phyloP scores from a whole-genome alignment of 2,113 vertebrate genomes.

The Glaucidium brasilianum region DNA sequence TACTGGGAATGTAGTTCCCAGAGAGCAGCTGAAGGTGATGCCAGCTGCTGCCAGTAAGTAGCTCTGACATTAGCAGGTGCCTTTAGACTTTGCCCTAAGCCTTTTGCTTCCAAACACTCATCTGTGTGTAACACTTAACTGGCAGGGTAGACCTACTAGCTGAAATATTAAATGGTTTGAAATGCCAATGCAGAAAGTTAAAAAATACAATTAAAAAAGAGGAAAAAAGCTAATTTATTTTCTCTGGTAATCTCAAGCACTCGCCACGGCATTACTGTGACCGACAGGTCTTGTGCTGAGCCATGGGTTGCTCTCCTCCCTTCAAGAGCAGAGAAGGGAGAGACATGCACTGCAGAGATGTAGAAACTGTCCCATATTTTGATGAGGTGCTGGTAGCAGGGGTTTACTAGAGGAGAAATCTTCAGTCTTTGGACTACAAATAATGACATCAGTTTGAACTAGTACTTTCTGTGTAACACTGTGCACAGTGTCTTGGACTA shows the following conservation, averaged over 20 bases:
- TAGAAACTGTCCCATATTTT: fast-evolving
- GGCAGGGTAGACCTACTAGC: not conserved
- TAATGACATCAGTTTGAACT: not conserved
- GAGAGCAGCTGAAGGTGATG: not conserved
- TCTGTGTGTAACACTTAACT: not conserved
- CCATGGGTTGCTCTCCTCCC: fast-evolving
- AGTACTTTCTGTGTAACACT: not conserved
- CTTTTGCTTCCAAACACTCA: not conserved
- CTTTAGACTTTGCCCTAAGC: not conserved
- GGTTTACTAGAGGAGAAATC: not conserved
- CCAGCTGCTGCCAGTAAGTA: not conserved
- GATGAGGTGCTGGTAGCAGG: not conserved
- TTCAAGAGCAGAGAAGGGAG: not conserved
- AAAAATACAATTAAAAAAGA: not conserved
- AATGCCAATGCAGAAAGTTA: not conserved
- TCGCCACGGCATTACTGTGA: not conserved
- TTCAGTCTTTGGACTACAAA: not conserved
- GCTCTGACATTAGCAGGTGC: not conserved
- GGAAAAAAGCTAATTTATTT: not conserved
- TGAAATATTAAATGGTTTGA: not conserved
- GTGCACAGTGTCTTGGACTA: not conserved
- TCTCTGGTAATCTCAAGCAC: not conserved
- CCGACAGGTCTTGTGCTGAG: not conserved
- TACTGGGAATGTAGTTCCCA: not conserved
- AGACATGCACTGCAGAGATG: fast-evolving